These are phyloP conservation scores for Orthosia cruda DNA, from an alignment of 2,888 invertebrate genomes.

Conservation along the genomic window DNA sequence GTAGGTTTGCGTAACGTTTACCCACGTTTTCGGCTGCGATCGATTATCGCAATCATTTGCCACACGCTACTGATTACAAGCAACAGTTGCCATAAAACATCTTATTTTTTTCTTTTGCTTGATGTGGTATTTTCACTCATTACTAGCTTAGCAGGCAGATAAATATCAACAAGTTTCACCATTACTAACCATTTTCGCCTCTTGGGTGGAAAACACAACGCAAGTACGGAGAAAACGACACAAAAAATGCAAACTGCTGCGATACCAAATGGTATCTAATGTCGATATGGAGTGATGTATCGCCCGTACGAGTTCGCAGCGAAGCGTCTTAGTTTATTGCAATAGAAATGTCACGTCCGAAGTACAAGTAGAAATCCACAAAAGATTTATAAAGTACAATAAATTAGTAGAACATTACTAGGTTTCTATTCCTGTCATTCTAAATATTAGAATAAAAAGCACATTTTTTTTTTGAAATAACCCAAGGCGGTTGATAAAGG, in stretches of 20 bases:
- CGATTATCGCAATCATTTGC: neutral
- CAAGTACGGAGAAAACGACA: neutral
- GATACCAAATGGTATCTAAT: neutral
- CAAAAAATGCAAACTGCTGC: neutral
- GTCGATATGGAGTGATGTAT: constrained; percentile 17
- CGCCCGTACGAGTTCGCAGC: constrained; percentile 1
- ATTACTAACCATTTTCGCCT: constrained; percentile 1
- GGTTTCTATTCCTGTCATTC: neutral
- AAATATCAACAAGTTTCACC: neutral
- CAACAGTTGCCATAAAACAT: neutral
- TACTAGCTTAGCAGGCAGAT: neutral
- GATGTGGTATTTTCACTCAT: neutral
- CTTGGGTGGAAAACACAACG: neutral
- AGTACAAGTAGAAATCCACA: neutral
- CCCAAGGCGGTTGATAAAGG: too few relatives aligned
- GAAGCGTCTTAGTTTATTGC: constrained; percentile 10
- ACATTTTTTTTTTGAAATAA: too few relatives aligned
- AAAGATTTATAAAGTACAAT: neutral
- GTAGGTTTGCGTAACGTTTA: too few relatives aligned
- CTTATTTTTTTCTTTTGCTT: neutral
- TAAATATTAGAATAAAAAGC: too few relatives aligned
- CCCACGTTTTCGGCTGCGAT: neutral
- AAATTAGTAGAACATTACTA: neutral
- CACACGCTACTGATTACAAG: too few relatives aligned
- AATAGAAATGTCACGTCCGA: constrained; percentile 6